phyloP scores from a whole-genome alignment of 2,113 vertebrate genomes.

The Hyperoodon ampullatus region DNA sequence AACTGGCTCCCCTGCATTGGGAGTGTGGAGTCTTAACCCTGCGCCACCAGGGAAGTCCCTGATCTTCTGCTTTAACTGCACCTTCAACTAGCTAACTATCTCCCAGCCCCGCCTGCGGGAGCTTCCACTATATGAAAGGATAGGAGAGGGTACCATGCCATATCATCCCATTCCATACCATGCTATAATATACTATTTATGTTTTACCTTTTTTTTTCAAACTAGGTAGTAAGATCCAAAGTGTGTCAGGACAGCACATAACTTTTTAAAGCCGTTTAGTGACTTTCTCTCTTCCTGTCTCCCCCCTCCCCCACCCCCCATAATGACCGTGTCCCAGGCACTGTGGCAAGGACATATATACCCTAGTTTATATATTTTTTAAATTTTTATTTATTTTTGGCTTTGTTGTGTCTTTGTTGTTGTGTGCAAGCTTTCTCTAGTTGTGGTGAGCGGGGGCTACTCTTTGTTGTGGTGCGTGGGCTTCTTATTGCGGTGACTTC shows the following conservation, averaged over 20 bases:
- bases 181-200: background rate
- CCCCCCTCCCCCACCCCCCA: rapidly evolving
- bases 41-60: background rate
- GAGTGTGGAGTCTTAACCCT: too few species aligned
- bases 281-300: background rate
- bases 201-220: background rate
- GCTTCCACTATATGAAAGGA: background rate
- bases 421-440: too few species aligned
- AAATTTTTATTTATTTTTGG: too few species aligned
- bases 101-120: background rate
- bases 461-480: rapidly evolving
- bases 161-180: too few species aligned
- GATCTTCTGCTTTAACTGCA: background rate
- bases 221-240: background rate
- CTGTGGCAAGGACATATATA: background rate
- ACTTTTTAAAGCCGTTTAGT: background rate
- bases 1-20: too few species aligned
- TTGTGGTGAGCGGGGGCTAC: too few species aligned
- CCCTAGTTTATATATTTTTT: background rate
- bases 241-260: background rate
- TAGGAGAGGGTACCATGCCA: background rate
- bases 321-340: background rate
- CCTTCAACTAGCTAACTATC: background rate
- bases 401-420: too few species aligned
- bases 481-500: too few species aligned